Base-by-base conservation (phyloP, 2,888 invertebrate genomes). In the Plemyria rubiginata region DNA sequence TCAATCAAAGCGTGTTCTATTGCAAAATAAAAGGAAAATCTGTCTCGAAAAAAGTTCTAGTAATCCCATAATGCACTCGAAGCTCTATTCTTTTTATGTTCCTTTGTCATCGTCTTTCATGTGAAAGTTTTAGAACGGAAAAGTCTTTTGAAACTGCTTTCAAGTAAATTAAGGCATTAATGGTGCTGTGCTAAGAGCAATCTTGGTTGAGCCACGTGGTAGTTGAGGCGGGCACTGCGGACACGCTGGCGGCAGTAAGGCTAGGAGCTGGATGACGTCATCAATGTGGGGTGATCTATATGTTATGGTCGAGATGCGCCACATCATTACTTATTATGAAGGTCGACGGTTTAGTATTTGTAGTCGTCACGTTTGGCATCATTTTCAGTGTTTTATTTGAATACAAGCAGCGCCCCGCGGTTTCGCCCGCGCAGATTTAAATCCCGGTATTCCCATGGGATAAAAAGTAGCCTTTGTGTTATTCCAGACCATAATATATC, bases 111-210 rank as follows among this genome's bases (percentile, higher is more conserved):
- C 80, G 86, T 80, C 86, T 87, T 86, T 87, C 85, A 87, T 86
- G 87, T 84, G 85, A 90, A 91, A 90, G 86, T 92, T 91, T 89
- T 78, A 81, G 84, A 90, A 90, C 86, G 85, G 86, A 87, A 89
- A 90, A 90, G 87, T 87, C 88, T 90, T 90, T 91, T 88, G 87
- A 88, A 90, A 90, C 85, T 85, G 88, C 90, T 92, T 90, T 90
- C 84, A 90, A 87, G 89, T 88, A 90, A 92, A 91, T 91, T 91
- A 90, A 92, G 86, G 84, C 87, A 89, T 89, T 90, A 92, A 88
- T 86, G 89, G 87, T 70, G 82, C 77, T 80, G 75, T 78, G 79
- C 80, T 81, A 80, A 82, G 70, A 81, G 76, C 76, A 79, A 80
- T 75, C 72, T 70, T 70, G 70, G 76, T 66, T 64, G 57, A 67